Evolutionary conservation across 2,797 vertebrate genomes (phyloP).

Genomic region (Pseudomugil tenellus): DNA sequence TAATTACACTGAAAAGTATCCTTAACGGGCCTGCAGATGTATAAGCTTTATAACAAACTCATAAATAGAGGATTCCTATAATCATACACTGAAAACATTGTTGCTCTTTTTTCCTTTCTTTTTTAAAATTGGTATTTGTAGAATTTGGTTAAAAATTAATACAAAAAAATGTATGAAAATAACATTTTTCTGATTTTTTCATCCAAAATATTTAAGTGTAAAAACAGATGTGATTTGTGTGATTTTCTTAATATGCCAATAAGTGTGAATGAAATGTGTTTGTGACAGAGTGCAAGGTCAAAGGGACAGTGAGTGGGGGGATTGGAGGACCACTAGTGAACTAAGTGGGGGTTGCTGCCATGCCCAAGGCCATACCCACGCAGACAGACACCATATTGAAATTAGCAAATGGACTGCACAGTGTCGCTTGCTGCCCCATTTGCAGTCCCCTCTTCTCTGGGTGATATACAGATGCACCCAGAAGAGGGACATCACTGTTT

Average conservation of each 20-base stretch:
- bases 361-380: slow-evolving; percentile 81
- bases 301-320: slow-evolving; percentile 67
- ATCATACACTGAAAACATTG: slow-evolving; percentile 50
- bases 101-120: slow-evolving; percentile 22
- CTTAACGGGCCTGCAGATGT: slow-evolving; percentile 73
- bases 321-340: slow-evolving; percentile 30
- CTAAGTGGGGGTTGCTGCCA: slow-evolving; percentile 52
- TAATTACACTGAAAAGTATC: slow-evolving; percentile 74
- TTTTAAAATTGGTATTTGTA: slow-evolving; percentile 19
- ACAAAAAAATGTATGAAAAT: neutral
- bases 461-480: slow-evolving; percentile 77
- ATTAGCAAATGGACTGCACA: slow-evolving; percentile 84
- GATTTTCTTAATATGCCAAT: slow-evolving; percentile 63
- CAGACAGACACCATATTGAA: slow-evolving; percentile 85
- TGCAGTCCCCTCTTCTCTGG: slow-evolving; percentile 65
- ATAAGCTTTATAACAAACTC: slow-evolving; percentile 63
- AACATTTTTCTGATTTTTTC: slow-evolving; percentile 4
- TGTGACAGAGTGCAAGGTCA: slow-evolving; percentile 81
- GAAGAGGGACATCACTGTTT: slow-evolving; percentile 63
- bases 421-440: slow-evolving; percentile 79
- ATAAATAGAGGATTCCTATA: slow-evolving; percentile 55
- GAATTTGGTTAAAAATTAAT: slow-evolving; percentile 15
- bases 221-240: slow-evolving; percentile 54
- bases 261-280: slow-evolving; percentile 55
- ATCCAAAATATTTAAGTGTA: slow-evolving; percentile 4